A percentile compares a stretch with the other conserved stretches of the same genome.
phyloP scores from a whole-genome alignment of 2,113 vertebrate species.

The Xiphophorus couchianus region DNA sequence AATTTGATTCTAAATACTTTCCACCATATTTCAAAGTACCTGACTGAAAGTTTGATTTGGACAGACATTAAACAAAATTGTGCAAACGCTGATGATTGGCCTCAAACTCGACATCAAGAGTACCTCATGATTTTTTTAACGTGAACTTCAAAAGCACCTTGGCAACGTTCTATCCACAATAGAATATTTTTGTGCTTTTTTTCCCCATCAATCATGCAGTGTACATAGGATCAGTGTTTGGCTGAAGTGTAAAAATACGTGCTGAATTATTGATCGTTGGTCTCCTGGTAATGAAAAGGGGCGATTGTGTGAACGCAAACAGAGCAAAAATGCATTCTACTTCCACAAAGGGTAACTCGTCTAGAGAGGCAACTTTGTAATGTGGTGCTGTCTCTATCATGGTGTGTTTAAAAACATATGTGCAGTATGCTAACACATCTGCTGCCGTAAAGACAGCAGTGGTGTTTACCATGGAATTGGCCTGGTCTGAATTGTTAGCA shows the following conservation, averaged over 20 bases:
- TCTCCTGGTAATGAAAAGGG: background rate
- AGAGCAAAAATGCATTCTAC: slow-evolving; percentile 2
- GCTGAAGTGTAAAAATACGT: slow-evolving; percentile 7
- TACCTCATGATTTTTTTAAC: slow-evolving; percentile 49
- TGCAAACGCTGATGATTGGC: slow-evolving; percentile 55
- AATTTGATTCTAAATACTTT: background rate
- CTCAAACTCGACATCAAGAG: slow-evolving; percentile 69
- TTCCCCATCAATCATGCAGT: slow-evolving; percentile 29
- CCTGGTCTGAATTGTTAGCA: background rate
- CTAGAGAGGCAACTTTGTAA: background rate
- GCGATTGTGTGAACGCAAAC: background rate
- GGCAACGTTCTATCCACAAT: slow-evolving; percentile 49
- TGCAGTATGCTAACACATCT: too few species aligned
- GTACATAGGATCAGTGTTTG: slow-evolving; percentile 38
- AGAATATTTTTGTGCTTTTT: slow-evolving; percentile 18
- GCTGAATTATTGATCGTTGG: slow-evolving; percentile 30
- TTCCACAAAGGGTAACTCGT: background rate
- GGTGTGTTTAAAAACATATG: background rate
- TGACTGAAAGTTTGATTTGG: slow-evolving; percentile 66
- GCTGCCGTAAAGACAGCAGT: background rate
- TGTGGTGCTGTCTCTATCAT: background rate
- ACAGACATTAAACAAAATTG: slow-evolving; percentile 72
- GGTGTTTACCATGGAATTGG: background rate
- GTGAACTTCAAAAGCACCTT: slow-evolving; percentile 65
- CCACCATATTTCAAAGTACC: slow-evolving; percentile 2